Base-by-base conservation (phyloP, 2,888 invertebrate genomes). In the Autographa gamma region DNA sequence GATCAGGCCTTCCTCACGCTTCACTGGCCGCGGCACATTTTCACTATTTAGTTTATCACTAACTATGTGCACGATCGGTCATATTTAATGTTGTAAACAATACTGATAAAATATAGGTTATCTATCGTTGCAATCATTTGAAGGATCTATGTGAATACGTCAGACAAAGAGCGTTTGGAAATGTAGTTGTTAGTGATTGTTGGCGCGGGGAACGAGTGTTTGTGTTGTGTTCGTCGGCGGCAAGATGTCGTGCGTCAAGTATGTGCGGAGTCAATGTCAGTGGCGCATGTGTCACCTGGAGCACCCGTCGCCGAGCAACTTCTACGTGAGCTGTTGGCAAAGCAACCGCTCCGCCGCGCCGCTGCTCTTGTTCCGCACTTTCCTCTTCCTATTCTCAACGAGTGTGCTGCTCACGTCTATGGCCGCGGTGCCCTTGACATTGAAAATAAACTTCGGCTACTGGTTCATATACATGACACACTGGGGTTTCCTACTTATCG, bases 401-500 rank as follows among this genome's bases (percentile, higher is more conserved):
- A 85, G 88, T 80, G 89, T 91, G 80, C 85, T 91, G 58, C 65
- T 90, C 67, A 74, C 89, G 18, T 89, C 90, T 71, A 72, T 88
- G 74, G 66, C 83, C 77, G 61, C 77, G 63, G 72, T 86, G 82
- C 83, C 89, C 81, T 79, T 89, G 87, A 86, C 88, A 82, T 82
- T 85, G 83, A 79, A 79, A 71, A 74, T 73, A 71, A 78, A 83
- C 74, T 81, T 89, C 75, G 88, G 89, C 74, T 93, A 92, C 81
- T 95, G 95, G 93, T 91, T 92, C 85, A 92, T 96, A 81, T 96
- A 95, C 86, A 85, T 95, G 68, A 93, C 95, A 14, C 91, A 95
- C 86, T 96, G 96, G 96, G 93, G 92, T 61, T 91, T 93, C 77
- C 74, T 93, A 68, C 82, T 93, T 64, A 87, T 91, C 38, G 90